These are phyloP conservation scores for Lasioglossum morio DNA, from an alignment of 2,888 invertebrate species.

Conservation along the genomic window DNA sequence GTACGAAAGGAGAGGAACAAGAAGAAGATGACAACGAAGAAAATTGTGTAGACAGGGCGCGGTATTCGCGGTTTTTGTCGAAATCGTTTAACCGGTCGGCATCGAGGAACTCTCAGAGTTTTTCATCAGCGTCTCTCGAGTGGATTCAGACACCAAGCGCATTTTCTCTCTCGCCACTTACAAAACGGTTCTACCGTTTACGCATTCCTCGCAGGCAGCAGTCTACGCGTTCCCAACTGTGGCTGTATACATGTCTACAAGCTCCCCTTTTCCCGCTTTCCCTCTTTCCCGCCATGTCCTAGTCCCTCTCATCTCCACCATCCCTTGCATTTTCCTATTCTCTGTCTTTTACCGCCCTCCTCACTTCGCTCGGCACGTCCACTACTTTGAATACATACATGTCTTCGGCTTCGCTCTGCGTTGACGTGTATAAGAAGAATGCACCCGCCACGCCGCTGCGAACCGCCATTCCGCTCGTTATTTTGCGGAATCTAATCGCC, in stretches of 20 bases:
- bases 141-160: conserved; percentile 1
- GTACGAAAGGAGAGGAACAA: too few relatives aligned
- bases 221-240: conserved; percentile 56
- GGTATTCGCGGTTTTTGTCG: conserved; percentile 32
- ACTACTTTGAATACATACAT: conserved; percentile 50
- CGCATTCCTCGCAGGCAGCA: conserved; percentile 62
- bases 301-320: conserved; percentile 15
- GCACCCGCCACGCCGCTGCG: conserved; percentile 20
- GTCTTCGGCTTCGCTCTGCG: conserved; percentile 45
- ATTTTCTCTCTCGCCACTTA: conserved; percentile 31
- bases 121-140: conserved; percentile 24
- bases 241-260: conserved; percentile 41
- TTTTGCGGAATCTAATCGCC: conserved; percentile 41
- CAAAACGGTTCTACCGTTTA: conserved; percentile 66
- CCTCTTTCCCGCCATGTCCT: conserved; percentile 33
- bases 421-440: conserved; percentile 62
- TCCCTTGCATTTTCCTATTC: conserved; percentile 34
- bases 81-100: conserved; percentile 27
- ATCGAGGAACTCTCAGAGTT: conserved; percentile 4
- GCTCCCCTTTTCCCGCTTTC: conserved; percentile 48
- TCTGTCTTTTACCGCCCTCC: background rate
- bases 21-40: background rate
- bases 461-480: background rate
- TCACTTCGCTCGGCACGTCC: conserved; percentile 1
- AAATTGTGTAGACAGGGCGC: conserved; percentile 21